A percentile compares a stretch with the other conserved stretches of the same genome.
These are phyloP conservation scores for Lasiurus borealis DNA, from an alignment of 2,113 vertebrate genomes.

Conservation along the genomic window DNA sequence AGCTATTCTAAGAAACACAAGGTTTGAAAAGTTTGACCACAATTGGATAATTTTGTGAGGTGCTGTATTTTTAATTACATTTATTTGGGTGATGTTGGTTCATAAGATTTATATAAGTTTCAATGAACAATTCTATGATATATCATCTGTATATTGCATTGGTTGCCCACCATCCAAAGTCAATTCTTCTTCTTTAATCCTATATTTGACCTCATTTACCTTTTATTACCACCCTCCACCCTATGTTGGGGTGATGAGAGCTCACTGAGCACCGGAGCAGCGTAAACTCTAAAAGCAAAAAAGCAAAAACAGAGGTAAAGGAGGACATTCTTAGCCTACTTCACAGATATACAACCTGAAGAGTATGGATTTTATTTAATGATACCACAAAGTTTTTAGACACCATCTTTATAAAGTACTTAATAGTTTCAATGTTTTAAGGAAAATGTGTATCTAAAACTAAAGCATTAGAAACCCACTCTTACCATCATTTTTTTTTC, in stretches of 20 bases:
- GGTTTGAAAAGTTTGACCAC: background rate
- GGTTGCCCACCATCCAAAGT: background rate
- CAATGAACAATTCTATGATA: background rate
- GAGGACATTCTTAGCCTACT: accelerated
- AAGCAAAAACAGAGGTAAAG: background rate
- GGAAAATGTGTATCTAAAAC: background rate
- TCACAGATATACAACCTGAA: background rate
- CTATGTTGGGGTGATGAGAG: background rate
- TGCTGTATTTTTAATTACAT: background rate
- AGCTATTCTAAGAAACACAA: background rate
- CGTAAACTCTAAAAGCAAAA: background rate
- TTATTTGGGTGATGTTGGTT: background rate
- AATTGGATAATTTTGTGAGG: background rate
- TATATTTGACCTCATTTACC: background rate
- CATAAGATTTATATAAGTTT: background rate
- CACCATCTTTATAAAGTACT: background rate
- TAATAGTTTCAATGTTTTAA: background rate
- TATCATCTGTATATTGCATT: background rate
- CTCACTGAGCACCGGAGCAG: background rate
- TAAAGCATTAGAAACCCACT: background rate
- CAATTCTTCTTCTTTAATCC: background rate
- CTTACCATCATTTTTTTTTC: background rate
- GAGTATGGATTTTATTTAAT: background rate
- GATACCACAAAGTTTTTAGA: background rate
- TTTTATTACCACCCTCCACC: background rate